These are phyloP conservation scores for Myotis davidii DNA, from an alignment of 2,113 vertebrate species.

Conservation along the genomic window DNA sequence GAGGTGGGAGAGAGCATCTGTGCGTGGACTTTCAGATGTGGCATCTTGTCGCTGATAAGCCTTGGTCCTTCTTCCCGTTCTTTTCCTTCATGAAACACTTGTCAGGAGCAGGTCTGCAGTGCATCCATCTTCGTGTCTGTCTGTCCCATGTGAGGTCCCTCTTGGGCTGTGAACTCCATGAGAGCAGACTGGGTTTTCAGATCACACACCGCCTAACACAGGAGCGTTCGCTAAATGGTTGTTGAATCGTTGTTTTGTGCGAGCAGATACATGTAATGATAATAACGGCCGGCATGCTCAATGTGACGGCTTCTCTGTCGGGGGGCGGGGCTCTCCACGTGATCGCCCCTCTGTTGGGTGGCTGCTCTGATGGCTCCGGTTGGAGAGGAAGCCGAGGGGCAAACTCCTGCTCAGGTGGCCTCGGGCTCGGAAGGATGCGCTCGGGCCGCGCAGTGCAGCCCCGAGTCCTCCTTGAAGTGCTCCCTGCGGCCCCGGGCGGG, in stretches of 20 bases:
- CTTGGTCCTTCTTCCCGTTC: neutral
- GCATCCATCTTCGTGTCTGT: neutral
- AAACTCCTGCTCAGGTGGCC: rapidly evolving
- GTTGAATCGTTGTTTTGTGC: neutral
- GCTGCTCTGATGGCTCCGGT: neutral
- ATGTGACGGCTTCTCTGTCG: neutral
- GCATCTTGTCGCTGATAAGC: neutral
- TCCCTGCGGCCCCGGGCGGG: neutral
- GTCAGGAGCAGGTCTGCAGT: neutral
- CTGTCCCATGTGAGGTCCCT: neutral
- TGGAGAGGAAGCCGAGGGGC: neutral
- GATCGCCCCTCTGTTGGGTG: neutral
- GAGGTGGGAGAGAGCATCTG: neutral
- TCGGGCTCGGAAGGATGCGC: neutral
- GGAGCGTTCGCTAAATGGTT: neutral
- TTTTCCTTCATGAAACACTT: neutral
- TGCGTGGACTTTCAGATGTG: neutral
- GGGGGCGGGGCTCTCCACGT: neutral
- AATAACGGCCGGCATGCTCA: neutral
- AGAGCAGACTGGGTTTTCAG: neutral
- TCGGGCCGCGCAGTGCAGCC: rapidly evolving
- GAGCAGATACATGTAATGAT: neutral
- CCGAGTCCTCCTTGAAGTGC: neutral
- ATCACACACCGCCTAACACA: neutral
- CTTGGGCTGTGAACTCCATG: neutral